Conservation (phyloP, 2,797 vertebrate genomes). For the Toxotes lorentzi region DNA sequence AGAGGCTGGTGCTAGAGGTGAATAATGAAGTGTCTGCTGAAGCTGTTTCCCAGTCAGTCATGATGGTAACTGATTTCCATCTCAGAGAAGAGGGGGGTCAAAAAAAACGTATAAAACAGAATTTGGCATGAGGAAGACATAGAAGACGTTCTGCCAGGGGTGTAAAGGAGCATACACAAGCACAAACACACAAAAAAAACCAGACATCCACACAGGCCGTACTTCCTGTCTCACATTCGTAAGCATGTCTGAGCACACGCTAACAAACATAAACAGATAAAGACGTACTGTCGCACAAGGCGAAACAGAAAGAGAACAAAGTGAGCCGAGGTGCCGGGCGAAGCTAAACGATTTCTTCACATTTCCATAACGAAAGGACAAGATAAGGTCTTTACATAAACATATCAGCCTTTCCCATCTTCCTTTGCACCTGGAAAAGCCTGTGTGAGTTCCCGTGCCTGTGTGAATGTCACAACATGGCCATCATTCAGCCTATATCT, state of each 20-base stretch:
- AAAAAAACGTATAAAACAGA: conserved; percentile 55
- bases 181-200: background rate
- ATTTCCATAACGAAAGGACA: conserved; percentile 78
- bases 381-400: conserved; percentile 80
- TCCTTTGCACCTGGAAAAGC: conserved; percentile 43
- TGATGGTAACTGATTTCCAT: conserved; percentile 82
- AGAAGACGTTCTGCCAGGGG: conserved; percentile 26
- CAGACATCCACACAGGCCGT: conserved; percentile 26
- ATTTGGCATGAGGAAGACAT: conserved; percentile 42
- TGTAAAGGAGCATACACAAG: conserved; percentile 4
- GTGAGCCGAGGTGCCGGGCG: conserved; percentile 31
- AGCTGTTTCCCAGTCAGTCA: conserved; percentile 79
- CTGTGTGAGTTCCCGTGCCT: conserved; percentile 42
- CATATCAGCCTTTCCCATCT: conserved; percentile 71
- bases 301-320: conserved; percentile 40
- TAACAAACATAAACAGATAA: conserved; percentile 31
- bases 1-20: conserved; percentile 76
- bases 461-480: conserved; percentile 76
- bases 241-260: conserved; percentile 49
- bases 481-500: conserved; percentile 80
- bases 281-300: conserved; percentile 17
- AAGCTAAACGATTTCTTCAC: conserved; percentile 68
- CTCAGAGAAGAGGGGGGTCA: conserved; percentile 34
- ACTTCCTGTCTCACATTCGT: conserved; percentile 16
- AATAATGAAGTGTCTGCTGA: conserved; percentile 86